A percentile compares a stretch with the other conserved stretches of the same genome.
phyloP scores from a whole-genome alignment of 1,140 invertebrate genomes.

The Lepidurus couesii region DNA sequence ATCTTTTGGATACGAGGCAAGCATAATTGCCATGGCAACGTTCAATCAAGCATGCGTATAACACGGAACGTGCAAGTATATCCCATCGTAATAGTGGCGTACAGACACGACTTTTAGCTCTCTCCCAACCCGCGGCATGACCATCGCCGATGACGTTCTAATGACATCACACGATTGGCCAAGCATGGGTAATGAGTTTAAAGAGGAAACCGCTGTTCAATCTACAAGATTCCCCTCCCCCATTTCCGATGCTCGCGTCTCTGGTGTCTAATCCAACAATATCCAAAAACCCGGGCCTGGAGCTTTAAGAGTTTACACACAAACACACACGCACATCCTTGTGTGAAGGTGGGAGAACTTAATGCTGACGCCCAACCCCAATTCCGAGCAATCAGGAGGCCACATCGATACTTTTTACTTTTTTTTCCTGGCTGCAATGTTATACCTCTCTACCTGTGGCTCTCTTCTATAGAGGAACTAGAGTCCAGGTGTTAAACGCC shows the following conservation, averaged over 20 bases:
- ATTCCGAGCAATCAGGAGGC: too few relatives aligned
- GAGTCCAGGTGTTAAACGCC: not conserved
- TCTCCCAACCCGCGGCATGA: constrained; percentile 12
- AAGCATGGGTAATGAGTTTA: constrained; percentile 37
- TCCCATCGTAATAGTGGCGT: not conserved
- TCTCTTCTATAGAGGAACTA: not conserved
- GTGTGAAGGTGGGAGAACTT: too few relatives aligned
- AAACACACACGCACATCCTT: too few relatives aligned
- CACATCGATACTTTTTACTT: too few relatives aligned
- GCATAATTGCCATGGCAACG: not conserved
- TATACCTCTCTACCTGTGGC: too few relatives aligned
- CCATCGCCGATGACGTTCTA: constrained; percentile 20
- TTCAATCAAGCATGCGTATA: constrained; percentile 6
- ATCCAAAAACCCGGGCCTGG: not conserved
- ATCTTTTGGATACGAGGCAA: constrained; percentile 15
- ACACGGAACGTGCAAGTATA: not conserved
- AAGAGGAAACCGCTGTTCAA: constrained; percentile 18
- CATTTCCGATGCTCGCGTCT: not conserved
- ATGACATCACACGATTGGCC: constrained; percentile 36
- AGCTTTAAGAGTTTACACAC: too few relatives aligned
- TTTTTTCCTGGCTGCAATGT: too few relatives aligned
- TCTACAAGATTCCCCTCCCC: not conserved
- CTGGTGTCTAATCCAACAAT: not conserved
- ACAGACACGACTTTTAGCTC: not conserved
- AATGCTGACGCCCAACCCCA: too few relatives aligned